Evolutionary conservation across 2,797 vertebrate species (phyloP).

Genomic region (Propithecus deckenii): DNA sequence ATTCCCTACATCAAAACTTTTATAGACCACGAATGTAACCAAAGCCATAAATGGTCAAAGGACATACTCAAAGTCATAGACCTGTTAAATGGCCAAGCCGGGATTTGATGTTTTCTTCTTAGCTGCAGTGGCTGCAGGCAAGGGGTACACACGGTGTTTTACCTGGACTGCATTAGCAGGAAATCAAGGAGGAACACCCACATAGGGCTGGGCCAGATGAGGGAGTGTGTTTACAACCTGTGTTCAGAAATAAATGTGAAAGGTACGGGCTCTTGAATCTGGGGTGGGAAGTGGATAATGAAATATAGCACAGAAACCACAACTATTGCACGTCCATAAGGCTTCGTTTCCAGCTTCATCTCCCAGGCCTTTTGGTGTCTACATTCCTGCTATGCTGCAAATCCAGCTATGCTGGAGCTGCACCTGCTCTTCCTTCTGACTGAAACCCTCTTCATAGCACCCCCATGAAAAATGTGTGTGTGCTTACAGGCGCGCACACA

Average conservation of each 20-base stretch:
- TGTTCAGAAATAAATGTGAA: not conserved
- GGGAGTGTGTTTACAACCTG: not conserved
- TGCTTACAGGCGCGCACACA: not conserved
- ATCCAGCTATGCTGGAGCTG: not conserved
- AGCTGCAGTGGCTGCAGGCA: not conserved
- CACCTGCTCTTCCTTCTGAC: not conserved
- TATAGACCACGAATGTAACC: not conserved
- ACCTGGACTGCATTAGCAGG: not conserved
- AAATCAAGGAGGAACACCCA: not conserved
- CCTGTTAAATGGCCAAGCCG: not conserved
- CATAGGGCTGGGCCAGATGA: not conserved
- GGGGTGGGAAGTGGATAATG: not conserved
- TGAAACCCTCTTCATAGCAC: not conserved
- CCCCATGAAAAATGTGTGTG: not conserved
- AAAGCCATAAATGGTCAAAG: not conserved
- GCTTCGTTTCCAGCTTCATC: not conserved
- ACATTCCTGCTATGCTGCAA: not conserved
- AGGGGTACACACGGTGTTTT: not conserved
- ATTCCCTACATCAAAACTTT: not conserved
- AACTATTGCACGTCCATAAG: rapidly evolving
- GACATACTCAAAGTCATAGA: not conserved
- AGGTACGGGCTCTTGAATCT: not conserved
- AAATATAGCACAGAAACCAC: not conserved
- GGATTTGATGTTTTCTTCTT: not conserved
- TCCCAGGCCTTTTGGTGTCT: not conserved